Conservation (phyloP, 2,113 vertebrate species). For the Hyperopisus bebe region DNA sequence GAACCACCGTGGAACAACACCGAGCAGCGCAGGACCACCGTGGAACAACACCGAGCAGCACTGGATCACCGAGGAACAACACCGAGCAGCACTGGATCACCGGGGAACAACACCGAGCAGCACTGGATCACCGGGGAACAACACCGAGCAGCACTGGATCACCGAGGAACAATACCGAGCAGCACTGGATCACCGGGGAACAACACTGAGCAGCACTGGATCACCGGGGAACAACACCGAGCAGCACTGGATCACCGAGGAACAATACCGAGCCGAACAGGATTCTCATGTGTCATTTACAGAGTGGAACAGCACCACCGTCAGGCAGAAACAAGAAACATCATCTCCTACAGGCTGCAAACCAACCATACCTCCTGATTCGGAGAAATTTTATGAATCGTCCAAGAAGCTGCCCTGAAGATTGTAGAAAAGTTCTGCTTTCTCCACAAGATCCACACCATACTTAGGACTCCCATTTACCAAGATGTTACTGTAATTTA, state of each 20-base stretch:
- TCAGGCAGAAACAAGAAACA: neutral
- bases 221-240: neutral
- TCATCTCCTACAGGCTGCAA: neutral
- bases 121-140: too few relatives aligned
- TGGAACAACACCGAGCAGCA: neutral
- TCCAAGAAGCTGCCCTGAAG: neutral
- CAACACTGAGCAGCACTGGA: too few relatives aligned
- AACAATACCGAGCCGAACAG: too few relatives aligned
- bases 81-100: neutral
- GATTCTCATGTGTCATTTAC: neutral
- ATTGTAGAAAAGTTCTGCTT: too few relatives aligned
- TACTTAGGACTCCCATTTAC: neutral
- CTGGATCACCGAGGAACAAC: neutral
- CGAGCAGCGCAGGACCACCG: neutral
- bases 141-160: neutral
- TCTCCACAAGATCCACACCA: neutral
- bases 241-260: too few relatives aligned
- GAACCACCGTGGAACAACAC: neutral
- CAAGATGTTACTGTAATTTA: neutral
- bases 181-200: too few relatives aligned
- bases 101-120: too few relatives aligned
- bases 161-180: too few relatives aligned
- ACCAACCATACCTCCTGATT: neutral
- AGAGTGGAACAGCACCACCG: neutral
- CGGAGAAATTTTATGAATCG: neutral